Evolutionary conservation across 1,140 invertebrate species (phyloP).

Genomic region (Bombus superbus): DNA sequence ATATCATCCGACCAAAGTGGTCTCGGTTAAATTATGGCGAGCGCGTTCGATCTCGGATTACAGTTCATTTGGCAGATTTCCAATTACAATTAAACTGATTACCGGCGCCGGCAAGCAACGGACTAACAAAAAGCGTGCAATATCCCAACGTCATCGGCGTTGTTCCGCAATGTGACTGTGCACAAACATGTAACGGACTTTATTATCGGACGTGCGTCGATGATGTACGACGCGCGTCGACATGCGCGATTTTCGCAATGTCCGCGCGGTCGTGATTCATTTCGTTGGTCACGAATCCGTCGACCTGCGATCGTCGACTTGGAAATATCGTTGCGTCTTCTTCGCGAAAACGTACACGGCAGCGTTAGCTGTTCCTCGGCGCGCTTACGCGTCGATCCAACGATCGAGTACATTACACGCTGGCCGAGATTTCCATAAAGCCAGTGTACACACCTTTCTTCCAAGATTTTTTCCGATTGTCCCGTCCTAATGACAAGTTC

Average conservation of each 20-base stretch:
- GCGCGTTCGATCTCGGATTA: conserved; percentile 64
- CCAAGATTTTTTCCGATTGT: too few species aligned
- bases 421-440: too few species aligned
- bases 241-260: conserved; percentile 60
- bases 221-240: conserved; percentile 37
- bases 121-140: conserved; percentile 59
- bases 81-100: conserved; percentile 74
- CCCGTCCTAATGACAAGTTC: too few species aligned
- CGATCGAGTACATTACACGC: too few species aligned
- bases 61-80: conserved; percentile 72
- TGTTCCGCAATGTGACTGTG: conserved; percentile 42
- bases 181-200: conserved; percentile 61
- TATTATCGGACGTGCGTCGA: conserved; percentile 55
- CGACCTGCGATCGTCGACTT: neutral
- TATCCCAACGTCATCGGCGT: conserved; percentile 41
- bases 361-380: too few species aligned
- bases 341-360: neutral
- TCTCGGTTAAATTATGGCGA: conserved; percentile 61
- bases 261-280: conserved; percentile 35
- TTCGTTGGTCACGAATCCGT: conserved; percentile 43
- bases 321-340: neutral
- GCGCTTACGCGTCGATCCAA: too few species aligned
- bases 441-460: too few species aligned
- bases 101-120: conserved; percentile 25
- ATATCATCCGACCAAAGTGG: conserved; percentile 20